Conservation (phyloP, 2,888 invertebrate genomes). For the Polydesmus complanatus region DNA sequence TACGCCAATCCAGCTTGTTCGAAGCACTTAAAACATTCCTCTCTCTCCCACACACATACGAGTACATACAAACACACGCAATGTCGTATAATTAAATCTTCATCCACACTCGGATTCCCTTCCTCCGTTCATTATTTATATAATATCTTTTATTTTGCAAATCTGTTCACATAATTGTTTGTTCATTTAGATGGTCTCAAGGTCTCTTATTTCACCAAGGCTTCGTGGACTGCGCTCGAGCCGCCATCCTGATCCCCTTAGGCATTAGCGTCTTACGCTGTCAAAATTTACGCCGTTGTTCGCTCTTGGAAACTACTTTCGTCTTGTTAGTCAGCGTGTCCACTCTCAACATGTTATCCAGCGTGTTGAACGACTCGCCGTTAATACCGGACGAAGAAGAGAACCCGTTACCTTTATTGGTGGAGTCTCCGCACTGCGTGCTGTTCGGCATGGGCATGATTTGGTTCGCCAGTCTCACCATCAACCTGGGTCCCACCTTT, state of each 20-base stretch:
- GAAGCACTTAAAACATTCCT: too few relatives aligned
- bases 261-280: constrained; percentile 66
- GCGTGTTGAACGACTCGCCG: constrained; percentile 67
- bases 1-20: too few relatives aligned
- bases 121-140: too few relatives aligned
- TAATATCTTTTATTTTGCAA: too few relatives aligned
- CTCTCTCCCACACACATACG: too few relatives aligned
- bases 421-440: constrained; percentile 79
- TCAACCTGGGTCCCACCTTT: constrained; percentile 78
- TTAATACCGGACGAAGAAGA: constrained; percentile 48
- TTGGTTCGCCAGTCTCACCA: constrained; percentile 82
- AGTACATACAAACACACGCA: too few relatives aligned
- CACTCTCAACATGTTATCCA: constrained; percentile 78
- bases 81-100: too few relatives aligned
- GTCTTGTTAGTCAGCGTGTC: constrained; percentile 75
- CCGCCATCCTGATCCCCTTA: constrained; percentile 61
- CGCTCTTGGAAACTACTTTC: constrained; percentile 74
- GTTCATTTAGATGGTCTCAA: constrained; percentile 70
- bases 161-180: constrained; percentile 22
- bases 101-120: too few relatives aligned
- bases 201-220: constrained; percentile 73
- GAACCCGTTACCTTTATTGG: constrained; percentile 44
- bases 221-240: constrained; percentile 65
- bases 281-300: constrained; percentile 71
- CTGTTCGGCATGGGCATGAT: constrained; percentile 83